Percentiles rank a stretch among this genome's conserved stretches.
These are phyloP conservation scores for Agrotis segetum DNA, from an alignment of 2,888 invertebrate species.

Conservation along the genomic window DNA sequence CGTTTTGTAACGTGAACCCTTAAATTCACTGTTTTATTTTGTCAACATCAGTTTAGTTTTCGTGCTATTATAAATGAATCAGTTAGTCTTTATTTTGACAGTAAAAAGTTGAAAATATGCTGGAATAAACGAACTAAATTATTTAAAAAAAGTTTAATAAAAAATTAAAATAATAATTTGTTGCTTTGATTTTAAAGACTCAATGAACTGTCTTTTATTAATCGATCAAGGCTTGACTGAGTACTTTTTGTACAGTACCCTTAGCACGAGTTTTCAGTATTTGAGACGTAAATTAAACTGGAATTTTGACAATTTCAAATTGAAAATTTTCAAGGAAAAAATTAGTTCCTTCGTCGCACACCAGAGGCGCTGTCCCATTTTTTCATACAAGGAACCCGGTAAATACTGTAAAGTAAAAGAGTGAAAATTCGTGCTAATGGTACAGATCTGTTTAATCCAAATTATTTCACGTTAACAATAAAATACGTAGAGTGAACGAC, in stretches of 20 bases:
- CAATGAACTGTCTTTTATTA: not conserved
- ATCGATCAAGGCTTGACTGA: not conserved
- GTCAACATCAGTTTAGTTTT: slow-evolving; percentile 42
- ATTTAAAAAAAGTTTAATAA: not conserved
- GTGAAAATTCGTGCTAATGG: too few species aligned
- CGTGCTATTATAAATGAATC: slow-evolving; percentile 51
- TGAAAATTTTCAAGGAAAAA: too few species aligned
- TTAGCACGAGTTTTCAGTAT: too few species aligned
- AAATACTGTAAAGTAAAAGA: too few species aligned
- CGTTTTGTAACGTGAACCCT: slow-evolving; percentile 66
- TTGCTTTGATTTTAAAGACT: not conserved
- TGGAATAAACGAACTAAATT: not conserved
- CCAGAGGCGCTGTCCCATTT: too few species aligned
- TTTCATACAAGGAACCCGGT: too few species aligned
- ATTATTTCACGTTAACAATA: slow-evolving; percentile 7
- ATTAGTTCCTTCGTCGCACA: too few species aligned
- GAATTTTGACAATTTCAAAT: too few species aligned
- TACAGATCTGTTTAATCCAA: not conserved
- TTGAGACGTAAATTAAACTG: too few species aligned
- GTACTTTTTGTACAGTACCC: not conserved
- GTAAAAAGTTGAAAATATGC: not conserved
- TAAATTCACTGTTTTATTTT: slow-evolving; percentile 60
- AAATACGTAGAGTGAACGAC: slow-evolving; percentile 10
- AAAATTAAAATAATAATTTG: not conserved
- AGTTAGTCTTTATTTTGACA: slow-evolving; percentile 15